Evolutionary conservation across 2,888 invertebrate genomes (phyloP).

Genomic region (Aethes cnicana): DNA sequence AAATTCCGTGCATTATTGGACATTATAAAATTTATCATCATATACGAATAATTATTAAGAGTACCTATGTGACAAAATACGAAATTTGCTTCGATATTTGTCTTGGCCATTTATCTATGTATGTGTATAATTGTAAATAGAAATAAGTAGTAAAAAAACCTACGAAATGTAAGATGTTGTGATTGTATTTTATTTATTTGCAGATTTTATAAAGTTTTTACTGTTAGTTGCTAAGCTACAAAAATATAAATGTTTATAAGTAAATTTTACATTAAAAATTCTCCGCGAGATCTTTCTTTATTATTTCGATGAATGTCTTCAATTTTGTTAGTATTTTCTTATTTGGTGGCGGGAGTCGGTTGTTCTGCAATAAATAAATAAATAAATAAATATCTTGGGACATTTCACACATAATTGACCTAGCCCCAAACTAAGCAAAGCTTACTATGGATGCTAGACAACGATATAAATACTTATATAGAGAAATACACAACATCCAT

Average conservation of each 20-base stretch:
- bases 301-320: conserved; percentile 51
- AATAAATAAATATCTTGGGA: conserved; percentile 9
- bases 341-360: conserved; percentile 55
- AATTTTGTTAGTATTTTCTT: conserved; percentile 60
- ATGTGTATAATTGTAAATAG: no score
- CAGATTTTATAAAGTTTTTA: conserved; percentile 50
- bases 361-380: conserved; percentile 49
- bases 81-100: not conserved
- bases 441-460: no score
- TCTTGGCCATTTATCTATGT: no score
- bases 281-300: conserved; percentile 61
- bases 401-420: no score
- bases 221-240: conserved; percentile 54
- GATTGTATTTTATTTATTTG: conserved; percentile 53
- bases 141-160: conserved; percentile 1
- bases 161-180: conserved; percentile 36
- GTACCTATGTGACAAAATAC: no score
- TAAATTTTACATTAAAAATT: conserved; percentile 66
- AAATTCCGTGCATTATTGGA: no score
- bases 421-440: no score
- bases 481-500: no score
- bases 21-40: no score
- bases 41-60: no score
- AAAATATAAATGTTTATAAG: conserved; percentile 46
- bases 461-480: no score